Evolutionary conservation across 1,140 invertebrate species (phyloP), one percentile per base, ranked within the genome.

Genomic region (Apis laboriosa): DNA sequence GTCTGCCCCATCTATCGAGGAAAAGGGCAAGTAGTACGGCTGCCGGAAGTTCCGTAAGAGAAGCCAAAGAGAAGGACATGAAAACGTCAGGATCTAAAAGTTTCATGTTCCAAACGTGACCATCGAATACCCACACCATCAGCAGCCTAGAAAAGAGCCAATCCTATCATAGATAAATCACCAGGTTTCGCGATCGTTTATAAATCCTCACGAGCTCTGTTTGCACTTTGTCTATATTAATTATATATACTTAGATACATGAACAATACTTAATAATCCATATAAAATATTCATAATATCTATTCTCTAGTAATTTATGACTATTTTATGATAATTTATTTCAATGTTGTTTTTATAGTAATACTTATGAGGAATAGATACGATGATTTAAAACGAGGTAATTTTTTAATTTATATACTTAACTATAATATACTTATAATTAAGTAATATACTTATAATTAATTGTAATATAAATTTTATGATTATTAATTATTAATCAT

Each of bases 41-140:
- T 53, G 97, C 97, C 1, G 97, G 97, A 78, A 97, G 94, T 91
- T 98, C 97, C 0, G 97, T 97, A n/a, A 97, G 96, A 2, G 97
- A 96, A 0, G 97, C 97, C 2, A 98, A 94, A 1, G 97, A 97
- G 91, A 98, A 98, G 1, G 97, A 97, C n/a, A 97, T 92, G 91
- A 98, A 98, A 0, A 98, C 95, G 86, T 98, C 96, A 79, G 97
- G 93, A 21, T 97, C 97, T 8, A 98, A 92, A 1, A 97, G 96
- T 43, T 97, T 97, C 64, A 98, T 97, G 87, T 97, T 97, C 92
- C 97, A 95, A 2, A 98, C 97, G 91, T 98, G 97, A 1, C 97
- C 97, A 88, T 98, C 97, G 89, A 98, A 98, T 0, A 97, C 96
- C 90, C 98, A 91, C 1, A 97, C 97, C 70, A 98, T 97, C 15